A percentile compares a stretch with the other conserved stretches of the same genome.
These are phyloP conservation scores for Drosophila sulfurigaster DNA, from an alignment of 1,140 invertebrate genomes.

Conservation along the genomic window DNA sequence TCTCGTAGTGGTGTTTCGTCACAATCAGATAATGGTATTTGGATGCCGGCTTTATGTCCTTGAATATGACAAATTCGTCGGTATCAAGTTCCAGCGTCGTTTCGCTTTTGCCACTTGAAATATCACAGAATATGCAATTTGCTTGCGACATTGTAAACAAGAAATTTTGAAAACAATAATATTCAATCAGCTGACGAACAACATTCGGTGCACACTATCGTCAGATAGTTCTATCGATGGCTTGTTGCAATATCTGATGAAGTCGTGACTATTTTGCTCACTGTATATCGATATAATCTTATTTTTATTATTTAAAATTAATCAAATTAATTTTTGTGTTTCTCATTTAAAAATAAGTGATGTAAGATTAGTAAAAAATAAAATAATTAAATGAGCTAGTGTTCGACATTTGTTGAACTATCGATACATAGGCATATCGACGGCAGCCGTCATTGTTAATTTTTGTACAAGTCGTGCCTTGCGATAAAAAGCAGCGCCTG, in stretches of 20 bases:
- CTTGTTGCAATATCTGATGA: too few species aligned
- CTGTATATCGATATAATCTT: not conserved
- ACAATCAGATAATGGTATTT: slow-evolving; percentile 93
- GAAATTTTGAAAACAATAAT: slow-evolving; percentile 4
- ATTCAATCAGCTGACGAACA: slow-evolving; percentile 2
- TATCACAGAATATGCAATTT: slow-evolving; percentile 16
- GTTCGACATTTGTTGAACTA: not conserved
- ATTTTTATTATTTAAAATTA: too few species aligned
- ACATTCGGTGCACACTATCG: not conserved
- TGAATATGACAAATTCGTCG: slow-evolving; percentile 91
- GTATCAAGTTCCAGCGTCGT: slow-evolving; percentile 89
- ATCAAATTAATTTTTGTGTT: too few species aligned
- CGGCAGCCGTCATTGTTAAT: not conserved
- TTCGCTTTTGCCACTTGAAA: slow-evolving; percentile 85
- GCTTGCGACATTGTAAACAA: slow-evolving; percentile 7
- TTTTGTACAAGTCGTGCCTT: not conserved
- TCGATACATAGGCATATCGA: not conserved
- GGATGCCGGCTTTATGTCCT: slow-evolving; percentile 93
- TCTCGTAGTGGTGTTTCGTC: slow-evolving; percentile 91
- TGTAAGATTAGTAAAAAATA: too few species aligned
- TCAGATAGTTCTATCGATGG: not conserved
- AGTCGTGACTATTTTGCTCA: not conserved
- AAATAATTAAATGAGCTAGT: too few species aligned
- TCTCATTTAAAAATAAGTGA: too few species aligned
- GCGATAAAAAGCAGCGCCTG: not conserved